A percentile compares a stretch with the other conserved stretches of the same genome.
These are phyloP conservation scores for Branchellion lobata DNA, from an alignment of 2,888 invertebrate species.

Conservation along the genomic window DNA sequence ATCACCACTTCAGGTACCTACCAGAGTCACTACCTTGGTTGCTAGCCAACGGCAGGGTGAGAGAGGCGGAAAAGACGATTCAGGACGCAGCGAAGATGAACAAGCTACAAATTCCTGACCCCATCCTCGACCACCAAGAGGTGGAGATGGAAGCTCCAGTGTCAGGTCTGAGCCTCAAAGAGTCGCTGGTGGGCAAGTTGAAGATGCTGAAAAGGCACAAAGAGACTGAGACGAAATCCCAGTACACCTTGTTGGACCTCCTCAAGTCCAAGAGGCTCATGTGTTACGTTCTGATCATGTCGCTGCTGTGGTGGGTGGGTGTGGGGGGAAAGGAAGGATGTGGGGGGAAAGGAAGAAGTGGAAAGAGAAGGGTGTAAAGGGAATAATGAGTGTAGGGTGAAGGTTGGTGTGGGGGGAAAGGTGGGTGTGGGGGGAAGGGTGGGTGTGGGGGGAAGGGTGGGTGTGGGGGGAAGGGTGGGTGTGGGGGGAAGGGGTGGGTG, in stretches of 20 bases:
- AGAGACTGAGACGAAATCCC: slow-evolving; percentile 26
- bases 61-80: slow-evolving; percentile 51
- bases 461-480: too few species aligned
- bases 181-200: slow-evolving; percentile 2
- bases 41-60: slow-evolving; percentile 49
- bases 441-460: too few species aligned
- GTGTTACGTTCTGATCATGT: slow-evolving; percentile 52
- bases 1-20: slow-evolving; percentile 52
- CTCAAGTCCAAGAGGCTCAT: slow-evolving; percentile 48
- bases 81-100: slow-evolving; percentile 52
- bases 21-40: slow-evolving; percentile 54
- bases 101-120: slow-evolving; percentile 48
- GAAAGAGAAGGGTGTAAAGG: too few species aligned
- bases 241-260: slow-evolving; percentile 52
- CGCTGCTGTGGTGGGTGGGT: slow-evolving; percentile 51
- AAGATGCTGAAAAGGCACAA: slow-evolving; percentile 15
- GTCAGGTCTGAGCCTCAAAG: not conserved
- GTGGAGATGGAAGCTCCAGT: not conserved
- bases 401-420: too few species aligned
- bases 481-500: too few species aligned
- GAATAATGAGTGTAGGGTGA: too few species aligned
- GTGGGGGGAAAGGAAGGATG: not conserved
- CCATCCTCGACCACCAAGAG: slow-evolving; percentile 44
- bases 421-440: too few species aligned
- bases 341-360: not conserved